These are phyloP conservation scores for Drosophila formosana DNA, from an alignment of 2,888 invertebrate species.

Conservation along the genomic window DNA sequence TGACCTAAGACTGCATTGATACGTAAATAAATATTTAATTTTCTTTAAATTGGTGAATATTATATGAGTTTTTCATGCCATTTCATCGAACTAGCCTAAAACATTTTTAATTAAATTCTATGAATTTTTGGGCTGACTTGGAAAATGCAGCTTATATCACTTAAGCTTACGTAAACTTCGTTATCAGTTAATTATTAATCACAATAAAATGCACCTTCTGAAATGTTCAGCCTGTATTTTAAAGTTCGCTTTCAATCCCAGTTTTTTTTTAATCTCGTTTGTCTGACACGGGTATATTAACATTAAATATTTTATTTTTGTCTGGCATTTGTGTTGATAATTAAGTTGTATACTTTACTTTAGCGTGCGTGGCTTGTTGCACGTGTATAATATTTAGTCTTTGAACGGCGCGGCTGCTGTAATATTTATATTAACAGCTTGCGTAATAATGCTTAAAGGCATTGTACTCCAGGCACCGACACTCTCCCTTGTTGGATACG, in stretches of 20 bases:
- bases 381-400: conserved; percentile 17
- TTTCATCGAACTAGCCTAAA: too few relatives aligned
- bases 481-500: conserved; percentile 3
- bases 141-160: too few relatives aligned
- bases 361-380: conserved; percentile 38
- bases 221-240: too few relatives aligned
- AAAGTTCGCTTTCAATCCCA: too few relatives aligned
- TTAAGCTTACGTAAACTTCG: too few relatives aligned
- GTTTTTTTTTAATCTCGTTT: background rate
- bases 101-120: too few relatives aligned
- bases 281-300: background rate
- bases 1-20: too few relatives aligned
- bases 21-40: background rate
- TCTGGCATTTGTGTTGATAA: conserved; percentile 57
- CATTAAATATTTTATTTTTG: conserved; percentile 50
- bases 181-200: too few relatives aligned
- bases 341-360: conserved; percentile 63
- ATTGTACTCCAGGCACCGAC: background rate
- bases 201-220: conserved; percentile 84
- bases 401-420: conserved; percentile 33
- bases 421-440: conserved; percentile 62
- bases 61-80: background rate
- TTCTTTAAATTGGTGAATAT: background rate
- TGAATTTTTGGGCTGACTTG: too few relatives aligned
- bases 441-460: conserved; percentile 49